Base-by-base conservation (phyloP, 2,113 vertebrate species). In the Engystomops pustulosus region DNA sequence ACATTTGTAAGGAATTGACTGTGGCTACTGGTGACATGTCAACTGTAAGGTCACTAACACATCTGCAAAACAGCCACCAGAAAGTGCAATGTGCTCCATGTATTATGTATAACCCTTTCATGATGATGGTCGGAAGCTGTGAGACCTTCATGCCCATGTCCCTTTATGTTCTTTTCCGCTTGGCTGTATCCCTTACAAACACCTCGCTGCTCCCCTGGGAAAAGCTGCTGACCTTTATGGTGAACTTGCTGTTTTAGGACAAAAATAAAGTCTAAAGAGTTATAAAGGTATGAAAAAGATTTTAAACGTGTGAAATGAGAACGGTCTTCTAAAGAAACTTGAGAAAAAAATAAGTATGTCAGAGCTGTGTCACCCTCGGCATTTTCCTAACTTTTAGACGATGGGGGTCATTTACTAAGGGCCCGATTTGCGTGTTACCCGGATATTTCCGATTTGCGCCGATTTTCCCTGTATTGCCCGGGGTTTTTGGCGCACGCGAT, bases 41-140 rank as follows among this genome's bases (percentile, higher is more conserved):
- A 83, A 23, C 36, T 75, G 70, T 32, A 65, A 49, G 70, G 5
- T 75, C 7, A 65, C 53, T 74, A 58, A 75, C 81, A 75, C 70
- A 49, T 65, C 38, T 65, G 41, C 53, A 74, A 74, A 80, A 32
- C 30, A 72, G 68, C 68, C 25, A 36, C 10, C 49, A 75, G 3
- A 65, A 17, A 60, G 53, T 36, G 70, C 53, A 62, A 74, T 47
- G n/a, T 32, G n/a, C 58, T 30, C 58, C 36, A 74, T 83, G 44
- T 30, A 75, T 83, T 83, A 75, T 49, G 55, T n/a, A 74, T 60
- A 27, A 25, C 41, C 41, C 25, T 75, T 75, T 83, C 81, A 75
- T 65, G 81, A 77, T 41, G 58, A 67, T 5, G 58, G 20, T 51
- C 15, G 7, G 25, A 65, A 67, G 58, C 27, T 36, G 38, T 44